phyloP scores from a whole-genome alignment of 23 tunicate species.

The Trididemnum clinides region DNA sequence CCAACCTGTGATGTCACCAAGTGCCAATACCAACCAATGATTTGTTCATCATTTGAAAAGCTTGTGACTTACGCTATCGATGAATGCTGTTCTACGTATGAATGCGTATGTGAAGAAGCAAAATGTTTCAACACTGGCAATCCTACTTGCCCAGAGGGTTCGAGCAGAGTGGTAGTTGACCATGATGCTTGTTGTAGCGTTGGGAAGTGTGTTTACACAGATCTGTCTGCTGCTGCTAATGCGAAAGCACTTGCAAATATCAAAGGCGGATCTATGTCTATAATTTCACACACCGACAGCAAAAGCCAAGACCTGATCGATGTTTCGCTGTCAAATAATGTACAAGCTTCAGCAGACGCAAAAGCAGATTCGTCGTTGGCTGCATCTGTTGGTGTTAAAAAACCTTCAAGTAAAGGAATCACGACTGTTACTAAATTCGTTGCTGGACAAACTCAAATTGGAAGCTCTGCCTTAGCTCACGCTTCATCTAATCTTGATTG shows the following conservation, averaged over 20 bases:
- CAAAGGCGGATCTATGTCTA: not conserved
- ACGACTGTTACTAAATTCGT: conserved; percentile 57
- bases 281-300: not conserved
- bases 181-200: conserved; percentile 81
- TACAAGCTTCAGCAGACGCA: not conserved
- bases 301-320: not conserved
- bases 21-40: conserved; percentile 76
- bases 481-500: conserved; percentile 1
- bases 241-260: conserved; percentile 4
- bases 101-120: conserved; percentile 82
- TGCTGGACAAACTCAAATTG: conserved; percentile 60
- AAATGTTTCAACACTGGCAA: conserved; percentile 63
- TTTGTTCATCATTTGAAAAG: conserved; percentile 53
- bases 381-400: not conserved
- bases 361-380: not conserved
- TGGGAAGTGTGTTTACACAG: conserved; percentile 56
- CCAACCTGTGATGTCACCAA: conserved; percentile 36
- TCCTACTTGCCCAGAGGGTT: conserved; percentile 90
- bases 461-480: conserved; percentile 45
- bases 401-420: conserved; percentile 28
- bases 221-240: conserved; percentile 35
- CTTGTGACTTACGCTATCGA: conserved; percentile 55
- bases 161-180: conserved; percentile 53
- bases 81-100: conserved; percentile 85
- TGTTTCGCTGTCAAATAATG: not conserved